Base-by-base conservation (phyloP, 1,140 invertebrate genomes). In the Cydia amplana region DNA sequence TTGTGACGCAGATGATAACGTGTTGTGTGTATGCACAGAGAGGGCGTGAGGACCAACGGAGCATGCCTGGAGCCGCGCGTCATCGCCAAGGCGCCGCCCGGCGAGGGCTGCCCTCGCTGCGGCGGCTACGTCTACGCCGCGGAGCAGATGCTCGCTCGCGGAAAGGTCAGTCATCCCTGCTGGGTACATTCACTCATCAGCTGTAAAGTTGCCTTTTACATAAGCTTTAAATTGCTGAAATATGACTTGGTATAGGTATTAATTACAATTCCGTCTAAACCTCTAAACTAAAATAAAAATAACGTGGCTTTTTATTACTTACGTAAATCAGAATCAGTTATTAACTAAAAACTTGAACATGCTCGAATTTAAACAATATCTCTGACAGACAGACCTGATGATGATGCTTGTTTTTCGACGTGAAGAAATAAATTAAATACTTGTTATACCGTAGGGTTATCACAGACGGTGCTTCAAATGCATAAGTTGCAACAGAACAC, bases 381-480 rank as follows among this genome's bases (percentile, higher is more conserved):
- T 40, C 9, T 20, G 51, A 55, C 51, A 18, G 51, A 55, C 51
- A 55, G n/a, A 55, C n/a, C n/a, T 9, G 51, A 9, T 18, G n/a
- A 55, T n/a, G 51, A 55, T 55, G n/a, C 2, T 55, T 55, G 51
- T 55, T 55, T 51, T 23, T 23, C 55, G 7, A 60, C 12, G n/a
- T 60, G 55, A 60, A 23, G 18, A 60, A 20, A 60, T 73, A 51
- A 51, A 49, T 55, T 5, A 55, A 55, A 60, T 60, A 64, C 74
- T 78, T 86, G 74, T 91, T 89, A 43, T 87, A 80, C 80, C 83
- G 46, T 95, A 98, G 97, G 96, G 94, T 86, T 98, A 97, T 96
- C 97, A 98, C 94, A 97, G 95, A 93, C 94, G 95, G 93, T 98
- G 97, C 95, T 98, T 97, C 95, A 97, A 96, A 93, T 98, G 97